These are phyloP conservation scores for Sylvia borin DNA, from an alignment of 2,797 vertebrate species.

Conservation along the genomic window DNA sequence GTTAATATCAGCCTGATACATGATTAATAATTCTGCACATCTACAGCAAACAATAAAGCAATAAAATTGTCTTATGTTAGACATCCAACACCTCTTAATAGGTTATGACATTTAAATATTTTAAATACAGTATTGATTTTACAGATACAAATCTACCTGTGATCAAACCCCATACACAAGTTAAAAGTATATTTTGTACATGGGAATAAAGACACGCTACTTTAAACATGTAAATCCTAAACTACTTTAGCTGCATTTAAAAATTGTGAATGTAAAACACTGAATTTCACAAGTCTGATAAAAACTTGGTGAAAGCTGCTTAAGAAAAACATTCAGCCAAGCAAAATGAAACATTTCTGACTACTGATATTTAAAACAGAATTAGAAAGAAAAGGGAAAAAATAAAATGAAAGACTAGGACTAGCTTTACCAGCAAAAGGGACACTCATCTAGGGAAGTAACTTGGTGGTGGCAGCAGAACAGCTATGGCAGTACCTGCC, in stretches of 20 bases:
- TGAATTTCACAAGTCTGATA: neutral
- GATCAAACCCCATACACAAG: neutral
- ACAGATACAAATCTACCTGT: neutral
- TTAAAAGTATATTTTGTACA: neutral
- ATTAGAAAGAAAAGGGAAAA: neutral
- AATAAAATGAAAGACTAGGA: neutral
- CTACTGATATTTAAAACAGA: neutral
- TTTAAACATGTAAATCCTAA: neutral
- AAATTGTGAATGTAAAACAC: neutral
- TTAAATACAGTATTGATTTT: neutral
- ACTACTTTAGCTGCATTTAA: neutral
- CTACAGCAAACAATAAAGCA: conserved; percentile 70
- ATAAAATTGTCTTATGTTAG: neutral
- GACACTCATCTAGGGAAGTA: neutral
- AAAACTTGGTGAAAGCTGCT: neutral
- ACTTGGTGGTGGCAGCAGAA: neutral
- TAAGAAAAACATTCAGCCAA: neutral
- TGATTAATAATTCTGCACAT: conserved; percentile 88
- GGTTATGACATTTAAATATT: neutral
- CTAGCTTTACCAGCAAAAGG: neutral
- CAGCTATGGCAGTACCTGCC: neutral
- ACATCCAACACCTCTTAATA: neutral
- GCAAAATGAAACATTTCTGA: neutral
- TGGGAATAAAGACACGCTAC: neutral
- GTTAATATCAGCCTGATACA: conserved; percentile 85